Base-by-base conservation (phyloP, 2,113 vertebrate species). In the Lagenorhynchus albirostris region DNA sequence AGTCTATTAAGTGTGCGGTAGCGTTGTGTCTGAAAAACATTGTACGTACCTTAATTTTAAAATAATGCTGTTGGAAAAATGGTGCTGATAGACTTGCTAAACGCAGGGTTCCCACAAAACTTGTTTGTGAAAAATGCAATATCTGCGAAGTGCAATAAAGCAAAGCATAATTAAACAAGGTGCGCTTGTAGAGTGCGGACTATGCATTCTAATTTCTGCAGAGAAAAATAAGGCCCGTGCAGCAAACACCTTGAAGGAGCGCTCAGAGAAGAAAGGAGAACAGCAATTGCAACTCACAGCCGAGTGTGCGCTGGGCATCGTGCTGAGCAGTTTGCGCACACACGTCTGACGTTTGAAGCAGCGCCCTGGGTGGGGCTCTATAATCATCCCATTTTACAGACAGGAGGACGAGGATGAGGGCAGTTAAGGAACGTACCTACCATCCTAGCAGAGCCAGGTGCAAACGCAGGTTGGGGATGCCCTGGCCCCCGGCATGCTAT, bases 291-390 rank as follows among this genome's bases (percentile, higher is more conserved):
- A 33, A 6, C 6, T 7, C 2, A 0, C 21, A 9, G 3, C 18
- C 29, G 17, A 36, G 6, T 33, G 25, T 31, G 17, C 41, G 9
- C 55, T 21, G 47, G 63, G 44, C 58, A 20, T 21, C 9, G 38
- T 50, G 41, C 62, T 26, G 8, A 55, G 58, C 31, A 14, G 41
- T 41, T 33, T 58, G 3, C 47, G 25, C 50, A 10, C 21, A 55
- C 33, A n/a, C 0, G 0, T 17, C 6, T 18, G 25, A 47, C 5
- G 0, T 38, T 41, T 1, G 23, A 8, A 23, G 44, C 41, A 36
- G 60, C 12, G 6, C 50, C 8, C 2, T 1, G 47, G 21, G 11
- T 5, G 3, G 50, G 13, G 8, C 47, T 23, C 41, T 31, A 31
- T 20, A 20, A 23, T 76, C 58, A 67, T 25, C 29, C 11, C 25